Evolutionary conservation across 2,888 invertebrate species (phyloP).

Genomic region (Aspidiotus rigidus): DNA sequence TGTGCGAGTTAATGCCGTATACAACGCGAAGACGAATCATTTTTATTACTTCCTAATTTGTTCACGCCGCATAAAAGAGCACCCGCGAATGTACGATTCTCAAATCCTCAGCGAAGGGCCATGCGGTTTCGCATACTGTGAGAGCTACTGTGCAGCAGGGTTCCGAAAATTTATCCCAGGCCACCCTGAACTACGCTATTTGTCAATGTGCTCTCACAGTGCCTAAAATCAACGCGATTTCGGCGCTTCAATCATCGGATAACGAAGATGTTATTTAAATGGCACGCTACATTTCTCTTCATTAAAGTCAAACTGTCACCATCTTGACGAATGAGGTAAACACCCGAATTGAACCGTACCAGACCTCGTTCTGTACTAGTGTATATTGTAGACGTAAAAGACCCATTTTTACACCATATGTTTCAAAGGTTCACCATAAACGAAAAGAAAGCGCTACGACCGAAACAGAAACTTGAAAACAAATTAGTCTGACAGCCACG

Average conservation of each 20-base stretch:
- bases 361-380: background rate
- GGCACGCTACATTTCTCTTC: slow-evolving; percentile 28
- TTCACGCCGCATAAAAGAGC: no score
- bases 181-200: slow-evolving; percentile 6
- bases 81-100: no score
- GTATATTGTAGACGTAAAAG: background rate
- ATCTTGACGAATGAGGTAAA: slow-evolving; percentile 32
- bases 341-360: slow-evolving; percentile 15
- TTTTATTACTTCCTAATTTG: no score
- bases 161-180: background rate
- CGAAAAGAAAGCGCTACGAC: background rate
- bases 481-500: background rate
- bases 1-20: no score
- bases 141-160: no score
- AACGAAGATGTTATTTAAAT: slow-evolving; percentile 26
- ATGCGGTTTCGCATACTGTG: no score
- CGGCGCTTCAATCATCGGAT: slow-evolving; percentile 13
- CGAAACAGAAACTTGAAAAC: background rate
- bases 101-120: no score
- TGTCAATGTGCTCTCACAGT: slow-evolving; percentile 1
- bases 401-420: slow-evolving; percentile 18
- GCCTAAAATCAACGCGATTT: background rate
- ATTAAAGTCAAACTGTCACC: slow-evolving; percentile 31
- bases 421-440: background rate
- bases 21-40: no score